Evolutionary conservation across 2,113 vertebrate genomes (phyloP), one percentile per base, ranked within the genome.

Genomic region (Sapayoa aenigma): DNA sequence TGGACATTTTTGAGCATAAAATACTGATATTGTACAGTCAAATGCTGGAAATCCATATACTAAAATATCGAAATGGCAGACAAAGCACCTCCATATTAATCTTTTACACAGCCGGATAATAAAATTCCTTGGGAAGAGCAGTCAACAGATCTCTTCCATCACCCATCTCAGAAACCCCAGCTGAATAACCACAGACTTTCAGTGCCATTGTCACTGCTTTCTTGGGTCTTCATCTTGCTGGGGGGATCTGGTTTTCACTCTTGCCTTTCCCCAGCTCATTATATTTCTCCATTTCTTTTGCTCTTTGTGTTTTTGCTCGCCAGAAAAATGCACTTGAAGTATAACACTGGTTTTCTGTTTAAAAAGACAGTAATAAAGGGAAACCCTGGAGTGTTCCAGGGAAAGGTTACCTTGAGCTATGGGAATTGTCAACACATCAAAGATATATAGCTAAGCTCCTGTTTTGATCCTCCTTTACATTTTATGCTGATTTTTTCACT

Each of bases 351-450:
- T 56, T 31, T 90, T 65, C 74, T 95, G 53, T 60, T 91, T 58
- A 73, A 87, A 78, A 83, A 89, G 78, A 62, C 46, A 85, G 71
- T 58, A 95, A 93, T 93, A 96, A 96, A 93, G 78, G 74, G 85
- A 95, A 93, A 92, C 80, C 94, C 83, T 1, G 2, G 89, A 84
- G 80, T 39, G 55, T 74, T 90, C 75, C 5, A 9, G 60, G 28
- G 79, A 92, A 94, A 95, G 94, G 94, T 93, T 87, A 95, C 95
- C 87, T 90, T 94, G 87, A 93, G 94, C 92, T 92, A 14, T 88
- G 76, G 90, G 85, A 94, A 81, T 85, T 95, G 94, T 71, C 94
- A 93, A 68, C 53, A n/a, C 84, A 86, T 93, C 94, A 93, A 88
- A 96, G 90, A 67, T 52, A 33, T 25, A 30, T 5, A 77, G 60